These are phyloP conservation scores for Myotis vivesi DNA, from an alignment of 2,797 vertebrate species.

Conservation along the genomic window DNA sequence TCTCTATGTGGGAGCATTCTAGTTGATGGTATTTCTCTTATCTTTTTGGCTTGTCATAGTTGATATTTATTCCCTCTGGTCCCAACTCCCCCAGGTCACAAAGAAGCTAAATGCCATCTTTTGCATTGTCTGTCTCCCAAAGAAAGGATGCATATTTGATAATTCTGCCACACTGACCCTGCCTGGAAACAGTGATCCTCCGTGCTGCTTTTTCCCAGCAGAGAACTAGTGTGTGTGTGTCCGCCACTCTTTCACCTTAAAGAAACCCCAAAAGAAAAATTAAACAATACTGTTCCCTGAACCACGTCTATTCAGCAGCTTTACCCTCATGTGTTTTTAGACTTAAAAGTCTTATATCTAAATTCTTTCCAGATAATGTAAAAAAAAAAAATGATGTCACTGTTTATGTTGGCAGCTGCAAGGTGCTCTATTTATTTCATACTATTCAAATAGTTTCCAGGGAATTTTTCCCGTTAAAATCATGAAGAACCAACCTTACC, in stretches of 20 bases:
- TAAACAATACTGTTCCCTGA: conserved; percentile 76
- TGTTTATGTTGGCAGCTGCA: conserved; percentile 85
- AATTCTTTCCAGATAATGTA: conserved; percentile 88
- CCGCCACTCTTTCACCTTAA: conserved; percentile 66
- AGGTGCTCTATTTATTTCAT: conserved; percentile 86
- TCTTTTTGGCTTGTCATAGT: conserved; percentile 71
- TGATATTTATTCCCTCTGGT: conserved; percentile 67
- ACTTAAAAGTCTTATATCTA: conserved; percentile 84
- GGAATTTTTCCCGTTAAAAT: conserved; percentile 78
- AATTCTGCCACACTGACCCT: conserved; percentile 62
- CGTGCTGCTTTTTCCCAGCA: not conserved
- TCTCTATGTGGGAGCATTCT: not conserved
- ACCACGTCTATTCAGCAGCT: conserved; percentile 78
- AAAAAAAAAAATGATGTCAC: conserved; percentile 87
- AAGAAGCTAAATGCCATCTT: conserved; percentile 75
- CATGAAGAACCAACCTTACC: conserved; percentile 55
- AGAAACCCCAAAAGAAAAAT: conserved; percentile 70
- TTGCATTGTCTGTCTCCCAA: conserved; percentile 64
- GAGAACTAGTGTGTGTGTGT: not conserved
- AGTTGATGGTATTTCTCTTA: conserved; percentile 72
- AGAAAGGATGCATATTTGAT: conserved; percentile 74
- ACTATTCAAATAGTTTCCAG: conserved; percentile 85
- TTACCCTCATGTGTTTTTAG: conserved; percentile 82
- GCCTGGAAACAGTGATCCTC: conserved; percentile 17
- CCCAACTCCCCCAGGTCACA: conserved; percentile 1